Evolutionary conservation across 2,113 vertebrate genomes (phyloP).

Genomic region (Hyperopisus bebe): DNA sequence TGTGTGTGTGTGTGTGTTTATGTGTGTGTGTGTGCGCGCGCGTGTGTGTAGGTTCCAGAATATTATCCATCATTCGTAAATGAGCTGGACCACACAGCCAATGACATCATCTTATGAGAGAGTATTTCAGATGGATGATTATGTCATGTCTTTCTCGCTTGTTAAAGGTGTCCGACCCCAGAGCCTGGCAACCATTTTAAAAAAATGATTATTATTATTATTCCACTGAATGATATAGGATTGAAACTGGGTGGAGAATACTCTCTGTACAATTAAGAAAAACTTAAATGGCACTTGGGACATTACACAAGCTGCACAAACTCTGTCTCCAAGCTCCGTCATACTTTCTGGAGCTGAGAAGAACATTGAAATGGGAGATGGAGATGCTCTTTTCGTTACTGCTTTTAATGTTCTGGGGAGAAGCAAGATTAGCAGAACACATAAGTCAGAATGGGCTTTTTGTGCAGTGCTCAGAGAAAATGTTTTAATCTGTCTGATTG

Average conservation of each 20-base stretch:
- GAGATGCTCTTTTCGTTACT: background rate
- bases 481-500: slow-evolving; percentile 9
- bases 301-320: background rate
- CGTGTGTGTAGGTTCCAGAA: background rate
- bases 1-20: too few species aligned
- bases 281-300: background rate
- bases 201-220: background rate
- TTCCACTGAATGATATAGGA: background rate
- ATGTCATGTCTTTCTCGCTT: background rate
- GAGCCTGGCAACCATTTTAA: background rate
- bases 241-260: background rate
- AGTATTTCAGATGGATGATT: background rate
- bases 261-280: background rate
- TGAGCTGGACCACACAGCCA: background rate
- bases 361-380: background rate
- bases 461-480: background rate
- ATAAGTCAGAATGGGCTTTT: background rate
- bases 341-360: background rate
- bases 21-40: too few species aligned
- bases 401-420: background rate
- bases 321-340: background rate
- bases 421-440: background rate
- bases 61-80: background rate
- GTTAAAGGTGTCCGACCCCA: background rate
- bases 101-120: background rate